These are phyloP conservation scores for Ephydatia muelleri DNA, from an alignment of 37 sponge, comb jelly and placozoan species.

Conservation along the genomic window DNA sequence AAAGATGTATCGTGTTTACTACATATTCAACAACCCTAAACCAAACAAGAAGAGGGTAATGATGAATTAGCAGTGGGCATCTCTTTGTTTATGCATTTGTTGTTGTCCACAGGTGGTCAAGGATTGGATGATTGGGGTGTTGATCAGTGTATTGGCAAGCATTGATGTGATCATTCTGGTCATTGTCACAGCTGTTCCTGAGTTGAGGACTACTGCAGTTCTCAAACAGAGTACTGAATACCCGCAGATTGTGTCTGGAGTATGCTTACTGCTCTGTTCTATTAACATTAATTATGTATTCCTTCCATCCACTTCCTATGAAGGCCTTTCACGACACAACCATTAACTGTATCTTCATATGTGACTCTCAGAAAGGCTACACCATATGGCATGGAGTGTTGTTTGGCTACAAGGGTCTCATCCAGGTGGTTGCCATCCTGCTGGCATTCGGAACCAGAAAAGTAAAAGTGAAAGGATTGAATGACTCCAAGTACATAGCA, in stretches of 20 bases:
- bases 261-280: not conserved
- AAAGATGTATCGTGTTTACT: conserved; percentile 31
- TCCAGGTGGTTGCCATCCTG: conserved; percentile 24
- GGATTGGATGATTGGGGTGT: conserved; percentile 13
- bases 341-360: conserved; percentile 15
- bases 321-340: not conserved
- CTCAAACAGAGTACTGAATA: conserved; percentile 5
- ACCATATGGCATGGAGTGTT: not conserved
- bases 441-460: conserved; percentile 29
- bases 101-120: not conserved
- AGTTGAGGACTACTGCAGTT: not conserved
- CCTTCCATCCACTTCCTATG: not conserved
- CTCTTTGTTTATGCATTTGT: not conserved
- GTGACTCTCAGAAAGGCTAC: not conserved
- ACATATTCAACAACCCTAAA: conserved; percentile 37
- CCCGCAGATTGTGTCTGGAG: conserved; percentile 1
- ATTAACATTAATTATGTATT: not conserved
- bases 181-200: not conserved
- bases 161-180: conserved; percentile 6
- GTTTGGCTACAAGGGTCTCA: conserved; percentile 35
- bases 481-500: conserved; percentile 31
- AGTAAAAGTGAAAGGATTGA: conserved; percentile 31
- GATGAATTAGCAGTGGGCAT: not conserved
- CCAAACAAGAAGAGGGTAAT: conserved; percentile 20
- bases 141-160: not conserved